phyloP scores from a whole-genome alignment of 2,113 vertebrate species.

The Actenoides lindsayi region DNA sequence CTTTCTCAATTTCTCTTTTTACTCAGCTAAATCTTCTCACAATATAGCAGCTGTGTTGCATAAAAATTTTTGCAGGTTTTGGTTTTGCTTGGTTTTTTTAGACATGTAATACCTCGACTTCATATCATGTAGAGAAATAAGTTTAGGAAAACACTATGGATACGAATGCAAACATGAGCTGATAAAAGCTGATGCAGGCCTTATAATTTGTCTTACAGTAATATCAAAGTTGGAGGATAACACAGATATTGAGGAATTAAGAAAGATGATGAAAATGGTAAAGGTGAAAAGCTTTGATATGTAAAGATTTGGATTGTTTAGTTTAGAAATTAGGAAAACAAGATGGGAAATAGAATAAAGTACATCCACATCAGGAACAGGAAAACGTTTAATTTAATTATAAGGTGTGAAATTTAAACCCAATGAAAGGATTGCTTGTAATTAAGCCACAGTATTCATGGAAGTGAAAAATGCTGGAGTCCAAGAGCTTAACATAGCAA shows the following conservation, averaged over 20 bases:
- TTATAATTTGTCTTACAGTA: neutral
- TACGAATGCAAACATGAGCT: neutral
- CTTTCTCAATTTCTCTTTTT: neutral
- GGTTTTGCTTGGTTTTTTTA: neutral
- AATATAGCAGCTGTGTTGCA: rapidly evolving
- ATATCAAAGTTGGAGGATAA: neutral
- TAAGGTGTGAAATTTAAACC: neutral
- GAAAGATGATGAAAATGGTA: neutral
- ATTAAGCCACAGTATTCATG: neutral
- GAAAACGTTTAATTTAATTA: neutral
- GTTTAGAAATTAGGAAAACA: neutral
- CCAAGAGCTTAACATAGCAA: neutral
- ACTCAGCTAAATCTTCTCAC: neutral
- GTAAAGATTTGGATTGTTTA: rapidly evolving
- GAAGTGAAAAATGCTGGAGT: neutral
- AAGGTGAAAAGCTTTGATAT: neutral
- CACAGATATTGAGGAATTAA: neutral
- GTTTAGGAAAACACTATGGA: neutral
- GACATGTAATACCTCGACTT: neutral
- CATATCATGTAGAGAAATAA: neutral
- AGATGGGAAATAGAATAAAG: neutral
- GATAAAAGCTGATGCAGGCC: neutral
- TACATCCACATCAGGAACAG: neutral
- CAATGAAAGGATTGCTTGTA: neutral
- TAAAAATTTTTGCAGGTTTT: neutral